Conservation (phyloP, 2,888 invertebrate genomes). For the Callyntrura sp. region DNA sequence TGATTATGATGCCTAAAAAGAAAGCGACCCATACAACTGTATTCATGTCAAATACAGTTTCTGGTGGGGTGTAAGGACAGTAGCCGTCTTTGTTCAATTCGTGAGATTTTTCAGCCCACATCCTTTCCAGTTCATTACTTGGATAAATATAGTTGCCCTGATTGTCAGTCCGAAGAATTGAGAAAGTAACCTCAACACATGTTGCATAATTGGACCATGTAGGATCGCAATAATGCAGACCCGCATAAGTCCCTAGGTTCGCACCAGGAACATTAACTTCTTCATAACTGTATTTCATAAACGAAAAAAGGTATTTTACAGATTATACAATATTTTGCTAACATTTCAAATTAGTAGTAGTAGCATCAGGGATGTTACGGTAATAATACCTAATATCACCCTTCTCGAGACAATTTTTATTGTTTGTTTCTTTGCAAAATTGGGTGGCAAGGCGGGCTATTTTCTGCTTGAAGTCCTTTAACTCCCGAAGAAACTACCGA, state of each 20-base stretch:
- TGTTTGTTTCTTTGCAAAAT: constrained; percentile 55
- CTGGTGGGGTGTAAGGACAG: constrained; percentile 71
- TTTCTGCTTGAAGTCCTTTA: constrained; percentile 48
- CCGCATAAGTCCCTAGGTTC: constrained; percentile 43
- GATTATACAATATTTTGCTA: not conserved
- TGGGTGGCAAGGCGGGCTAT: constrained; percentile 67
- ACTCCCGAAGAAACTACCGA: constrained; percentile 54
- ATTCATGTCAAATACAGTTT: constrained; percentile 27
- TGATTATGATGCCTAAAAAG: constrained; percentile 66
- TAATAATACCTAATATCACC: constrained; percentile 61
- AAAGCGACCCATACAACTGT: constrained; percentile 69
- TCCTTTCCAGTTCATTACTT: constrained; percentile 42
- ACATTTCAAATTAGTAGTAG: not conserved
- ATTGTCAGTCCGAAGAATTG: constrained; percentile 49
- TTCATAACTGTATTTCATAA: not conserved
- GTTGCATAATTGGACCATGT: constrained; percentile 61
- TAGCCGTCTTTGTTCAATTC: constrained; percentile 38
- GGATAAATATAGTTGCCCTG: constrained; percentile 62
- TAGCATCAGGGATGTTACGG: too few species aligned
- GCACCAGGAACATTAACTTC: constrained; percentile 76
- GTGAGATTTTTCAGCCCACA: constrained; percentile 66
- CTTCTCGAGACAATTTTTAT: not conserved
- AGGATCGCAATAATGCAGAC: constrained; percentile 74
- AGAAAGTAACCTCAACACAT: constrained; percentile 78
- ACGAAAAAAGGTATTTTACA: not conserved